Conservation (phyloP, 2,888 invertebrate species). For the Synanthedon tipuliformis region DNA sequence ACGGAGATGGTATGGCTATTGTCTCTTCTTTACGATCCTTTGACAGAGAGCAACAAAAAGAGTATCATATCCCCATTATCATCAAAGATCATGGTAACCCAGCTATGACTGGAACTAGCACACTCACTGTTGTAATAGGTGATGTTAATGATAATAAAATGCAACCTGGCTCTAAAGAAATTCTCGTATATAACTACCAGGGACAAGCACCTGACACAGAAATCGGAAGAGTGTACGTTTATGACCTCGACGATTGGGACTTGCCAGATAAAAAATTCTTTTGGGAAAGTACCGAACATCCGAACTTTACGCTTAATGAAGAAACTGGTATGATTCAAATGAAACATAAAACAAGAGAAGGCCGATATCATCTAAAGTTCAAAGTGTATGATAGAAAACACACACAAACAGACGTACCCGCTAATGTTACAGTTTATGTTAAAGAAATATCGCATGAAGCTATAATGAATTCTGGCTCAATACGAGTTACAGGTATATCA, state of each 20-base stretch:
- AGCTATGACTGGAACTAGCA: constrained; percentile 96
- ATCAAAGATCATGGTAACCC: constrained; percentile 97
- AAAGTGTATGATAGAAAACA: constrained; percentile 95
- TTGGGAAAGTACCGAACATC: constrained; percentile 90
- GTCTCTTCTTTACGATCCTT: constrained; percentile 94
- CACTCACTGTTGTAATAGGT: constrained; percentile 95
- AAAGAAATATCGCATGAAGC: constrained; percentile 96
- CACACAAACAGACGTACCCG: constrained; percentile 93
- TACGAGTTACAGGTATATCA: constrained; percentile 91
- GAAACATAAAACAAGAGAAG: constrained; percentile 91
- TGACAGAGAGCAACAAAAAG: constrained; percentile 95
- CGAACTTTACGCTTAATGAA: constrained; percentile 88
- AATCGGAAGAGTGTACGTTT: constrained; percentile 95
- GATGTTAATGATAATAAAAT: constrained; percentile 99
- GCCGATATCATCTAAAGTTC: constrained; percentile 83
- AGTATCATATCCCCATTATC: constrained; percentile 95
- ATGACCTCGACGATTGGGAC: constrained; percentile 99
- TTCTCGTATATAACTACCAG: constrained; percentile 97
- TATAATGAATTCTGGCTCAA: constrained; percentile 94
- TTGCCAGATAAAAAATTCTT: constrained; percentile 97
- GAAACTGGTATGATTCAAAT: constrained; percentile 96
- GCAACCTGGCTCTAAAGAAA: constrained; percentile 96
- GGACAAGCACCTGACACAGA: constrained; percentile 90
- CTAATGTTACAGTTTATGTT: constrained; percentile 95
- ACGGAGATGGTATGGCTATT: constrained; percentile 97